Conservation (phyloP, 2,113 vertebrate species). For the Anoura caudifer region DNA sequence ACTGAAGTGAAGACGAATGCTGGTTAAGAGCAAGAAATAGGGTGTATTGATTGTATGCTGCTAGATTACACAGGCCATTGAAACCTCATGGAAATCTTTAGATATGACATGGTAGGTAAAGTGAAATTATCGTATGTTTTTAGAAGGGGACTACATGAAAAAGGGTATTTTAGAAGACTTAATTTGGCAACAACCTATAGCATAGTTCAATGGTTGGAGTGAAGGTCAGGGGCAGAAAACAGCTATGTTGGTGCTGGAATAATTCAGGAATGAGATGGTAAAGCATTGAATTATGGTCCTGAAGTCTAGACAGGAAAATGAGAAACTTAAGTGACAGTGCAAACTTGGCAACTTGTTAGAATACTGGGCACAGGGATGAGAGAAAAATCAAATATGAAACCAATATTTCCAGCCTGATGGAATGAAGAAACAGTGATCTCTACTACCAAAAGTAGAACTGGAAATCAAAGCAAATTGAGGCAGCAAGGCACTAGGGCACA, state of each 20-base stretch:
- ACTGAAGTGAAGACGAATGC: neutral
- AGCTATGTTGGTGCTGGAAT: neutral
- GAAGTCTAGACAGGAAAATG: neutral
- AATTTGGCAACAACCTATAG: neutral
- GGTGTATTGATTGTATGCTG: neutral
- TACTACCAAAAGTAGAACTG: neutral
- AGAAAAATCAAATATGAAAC: constrained; percentile 36
- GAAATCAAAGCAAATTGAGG: constrained; percentile 4
- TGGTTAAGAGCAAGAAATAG: neutral
- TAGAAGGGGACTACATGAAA: neutral
- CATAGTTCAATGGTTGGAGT: neutral
- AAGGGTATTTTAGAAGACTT: neutral
- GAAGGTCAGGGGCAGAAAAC: neutral
- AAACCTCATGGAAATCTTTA: constrained; percentile 15
- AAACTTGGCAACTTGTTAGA: constrained; percentile 12
- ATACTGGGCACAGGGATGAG: neutral
- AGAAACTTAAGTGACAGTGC: neutral
- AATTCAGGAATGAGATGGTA: neutral
- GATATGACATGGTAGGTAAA: neutral
- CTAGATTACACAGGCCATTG: neutral
- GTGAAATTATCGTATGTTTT: constrained; percentile 11
- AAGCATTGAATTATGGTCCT: neutral
- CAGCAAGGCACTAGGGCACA: neutral
- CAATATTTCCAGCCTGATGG: neutral
- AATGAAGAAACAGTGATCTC: neutral